A percentile compares a stretch with the other conserved stretches of the same genome.
Conservation (phyloP, 2,888 invertebrate genomes). For the Rhimphoctona megacephalus region DNA sequence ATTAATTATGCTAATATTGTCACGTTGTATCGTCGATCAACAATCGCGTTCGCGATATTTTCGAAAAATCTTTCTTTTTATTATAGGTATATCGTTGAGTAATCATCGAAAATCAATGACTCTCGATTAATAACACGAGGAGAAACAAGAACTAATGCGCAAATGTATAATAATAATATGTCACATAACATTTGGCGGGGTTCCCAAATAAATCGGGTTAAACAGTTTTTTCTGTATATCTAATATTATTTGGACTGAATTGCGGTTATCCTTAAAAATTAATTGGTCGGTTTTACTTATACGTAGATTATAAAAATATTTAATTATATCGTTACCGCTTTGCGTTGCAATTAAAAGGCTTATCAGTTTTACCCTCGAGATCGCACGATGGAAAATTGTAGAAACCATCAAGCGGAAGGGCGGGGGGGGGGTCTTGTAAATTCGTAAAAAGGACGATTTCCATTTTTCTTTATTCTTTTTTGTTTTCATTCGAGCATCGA, state of each 20-base stretch:
- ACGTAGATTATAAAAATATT: neutral
- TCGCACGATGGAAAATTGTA: no score
- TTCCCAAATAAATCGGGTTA: neutral
- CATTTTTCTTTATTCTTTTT: neutral
- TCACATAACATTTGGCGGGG: neutral
- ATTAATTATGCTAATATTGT: constrained; percentile 47
- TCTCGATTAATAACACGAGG: neutral
- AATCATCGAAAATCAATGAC: neutral
- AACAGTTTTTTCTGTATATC: neutral
- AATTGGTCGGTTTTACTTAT: neutral
- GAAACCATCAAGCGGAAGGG: no score
- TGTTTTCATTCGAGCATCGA: neutral
- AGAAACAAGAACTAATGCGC: neutral
- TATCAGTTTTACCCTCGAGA: no score
- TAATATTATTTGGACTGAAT: neutral
- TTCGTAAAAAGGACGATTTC: no score
- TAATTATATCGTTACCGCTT: neutral
- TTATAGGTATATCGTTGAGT: neutral
- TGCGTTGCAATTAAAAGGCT: neutral
- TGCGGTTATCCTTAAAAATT: neutral
- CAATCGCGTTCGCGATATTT: neutral
- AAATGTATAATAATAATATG: neutral
- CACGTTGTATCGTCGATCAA: constrained; percentile 19
- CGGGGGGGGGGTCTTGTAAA: no score
- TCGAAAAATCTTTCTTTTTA: neutral